Percentiles rank a stretch among this genome's conserved stretches.
phyloP scores from a whole-genome alignment of 2,888 invertebrate species.

The Sphaerophoria taeniata region DNA sequence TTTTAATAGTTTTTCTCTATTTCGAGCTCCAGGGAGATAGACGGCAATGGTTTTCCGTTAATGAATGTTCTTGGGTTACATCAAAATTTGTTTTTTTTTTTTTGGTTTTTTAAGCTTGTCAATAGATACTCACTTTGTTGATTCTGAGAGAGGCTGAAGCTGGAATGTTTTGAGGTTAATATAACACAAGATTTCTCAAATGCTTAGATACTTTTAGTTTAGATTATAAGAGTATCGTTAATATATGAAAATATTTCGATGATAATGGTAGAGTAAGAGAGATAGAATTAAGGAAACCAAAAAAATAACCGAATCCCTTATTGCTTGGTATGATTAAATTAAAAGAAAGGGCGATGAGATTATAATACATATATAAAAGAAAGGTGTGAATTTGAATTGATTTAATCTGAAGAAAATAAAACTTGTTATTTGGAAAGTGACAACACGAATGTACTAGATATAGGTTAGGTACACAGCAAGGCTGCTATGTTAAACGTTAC shows the following conservation, averaged over 20 bases:
- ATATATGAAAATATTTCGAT: not conserved
- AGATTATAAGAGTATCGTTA: too few relatives aligned
- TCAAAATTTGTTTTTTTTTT: slow-evolving; percentile 33
- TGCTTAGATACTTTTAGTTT: too few relatives aligned
- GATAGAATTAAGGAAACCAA: not conserved
- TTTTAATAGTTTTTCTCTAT: slow-evolving; percentile 27
- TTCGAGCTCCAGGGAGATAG: slow-evolving; percentile 22
- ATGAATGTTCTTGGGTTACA: slow-evolving; percentile 22
- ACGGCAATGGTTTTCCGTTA: slow-evolving; percentile 33
- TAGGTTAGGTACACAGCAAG: too few relatives aligned
- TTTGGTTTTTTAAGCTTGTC: slow-evolving; percentile 45
- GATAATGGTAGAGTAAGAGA: not conserved
- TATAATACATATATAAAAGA: not conserved
- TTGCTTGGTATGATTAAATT: not conserved
- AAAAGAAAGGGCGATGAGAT: not conserved
- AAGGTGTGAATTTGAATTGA: too few relatives aligned
- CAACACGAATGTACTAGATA: too few relatives aligned
- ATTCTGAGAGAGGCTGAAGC: slow-evolving; percentile 30
- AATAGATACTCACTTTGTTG: slow-evolving; percentile 31
- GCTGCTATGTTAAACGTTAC: too few relatives aligned
- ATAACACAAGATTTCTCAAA: slow-evolving; percentile 22
- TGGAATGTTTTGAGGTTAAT: slow-evolving; percentile 39
- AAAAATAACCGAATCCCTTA: too few relatives aligned
- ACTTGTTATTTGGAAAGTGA: too few relatives aligned
- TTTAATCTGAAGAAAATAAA: too few relatives aligned